These are phyloP conservation scores for Myathropa florea DNA, from an alignment of 2,888 invertebrate species.

Conservation along the genomic window DNA sequence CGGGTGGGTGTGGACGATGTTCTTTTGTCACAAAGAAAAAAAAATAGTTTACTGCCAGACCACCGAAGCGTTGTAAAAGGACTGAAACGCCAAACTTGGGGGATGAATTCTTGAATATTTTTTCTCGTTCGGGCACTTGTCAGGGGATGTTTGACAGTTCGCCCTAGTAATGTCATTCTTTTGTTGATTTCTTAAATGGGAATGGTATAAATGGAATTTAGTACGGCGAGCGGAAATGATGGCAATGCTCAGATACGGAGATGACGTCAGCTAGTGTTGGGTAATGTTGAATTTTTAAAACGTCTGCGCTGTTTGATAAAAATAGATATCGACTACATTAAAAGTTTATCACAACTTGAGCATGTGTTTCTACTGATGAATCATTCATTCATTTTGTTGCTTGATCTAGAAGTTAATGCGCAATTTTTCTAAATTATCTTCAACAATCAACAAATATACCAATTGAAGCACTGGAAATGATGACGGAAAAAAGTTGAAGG, in stretches of 20 bases:
- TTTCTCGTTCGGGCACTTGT: not conserved
- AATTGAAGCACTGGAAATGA: too few relatives aligned
- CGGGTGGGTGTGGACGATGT: conserved; percentile 43
- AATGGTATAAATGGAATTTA: conserved; percentile 34
- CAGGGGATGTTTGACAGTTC: conserved; percentile 33
- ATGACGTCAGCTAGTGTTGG: not conserved
- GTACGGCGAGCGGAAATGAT: not conserved
- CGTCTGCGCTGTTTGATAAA: not conserved
- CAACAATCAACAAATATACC: too few relatives aligned
- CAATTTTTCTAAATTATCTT: not conserved
- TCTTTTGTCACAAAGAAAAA: conserved; percentile 24
- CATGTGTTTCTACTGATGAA: not conserved
- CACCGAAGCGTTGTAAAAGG: conserved; percentile 26
- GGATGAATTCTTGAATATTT: conserved; percentile 31
- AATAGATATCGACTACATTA: not conserved
- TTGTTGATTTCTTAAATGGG: not conserved
- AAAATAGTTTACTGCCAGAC: conserved; percentile 9
- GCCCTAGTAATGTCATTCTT: conserved; percentile 20
- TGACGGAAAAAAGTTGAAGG: too few relatives aligned
- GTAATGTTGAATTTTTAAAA: not conserved
- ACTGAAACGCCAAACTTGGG: conserved; percentile 26
- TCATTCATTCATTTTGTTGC: not conserved
- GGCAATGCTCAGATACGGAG: not conserved
- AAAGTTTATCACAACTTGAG: not conserved
- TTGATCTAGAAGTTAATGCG: not conserved